Conservation (phyloP, 2,797 vertebrate species). For the Mus minutoides region DNA sequence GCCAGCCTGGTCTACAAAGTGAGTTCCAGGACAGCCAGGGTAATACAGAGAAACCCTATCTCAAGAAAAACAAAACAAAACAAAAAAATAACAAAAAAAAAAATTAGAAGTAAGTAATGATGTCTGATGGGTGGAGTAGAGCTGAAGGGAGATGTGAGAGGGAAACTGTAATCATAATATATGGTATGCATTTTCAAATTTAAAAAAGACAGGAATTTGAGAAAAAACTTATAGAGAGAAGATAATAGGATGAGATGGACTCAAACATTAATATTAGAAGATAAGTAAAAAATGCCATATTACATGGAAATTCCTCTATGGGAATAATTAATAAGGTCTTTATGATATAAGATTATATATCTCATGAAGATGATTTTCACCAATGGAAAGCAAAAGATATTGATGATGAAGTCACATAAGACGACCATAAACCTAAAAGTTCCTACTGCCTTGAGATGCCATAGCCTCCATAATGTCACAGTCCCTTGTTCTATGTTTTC, state of each 20-base stretch:
- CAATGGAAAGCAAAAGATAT: background rate
- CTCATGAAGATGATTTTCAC: background rate
- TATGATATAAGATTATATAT: background rate
- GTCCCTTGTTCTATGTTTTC: background rate
- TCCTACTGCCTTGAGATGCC: background rate
- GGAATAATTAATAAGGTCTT: background rate
- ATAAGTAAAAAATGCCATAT: background rate
- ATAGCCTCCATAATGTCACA: too few relatives aligned
- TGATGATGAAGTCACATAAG: too few relatives aligned
- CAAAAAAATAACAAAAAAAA: too few relatives aligned
- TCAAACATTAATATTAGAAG: background rate
- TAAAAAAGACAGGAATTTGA: background rate
- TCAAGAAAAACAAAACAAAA: too few relatives aligned
- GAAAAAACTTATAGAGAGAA: background rate
- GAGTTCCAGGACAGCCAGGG: too few relatives aligned
- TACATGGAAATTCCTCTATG: background rate
- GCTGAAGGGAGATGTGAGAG: background rate
- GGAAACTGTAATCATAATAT: background rate
- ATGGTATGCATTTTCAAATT: background rate
- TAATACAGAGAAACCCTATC: too few relatives aligned
- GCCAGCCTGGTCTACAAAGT: too few relatives aligned
- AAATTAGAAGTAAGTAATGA: too few relatives aligned
- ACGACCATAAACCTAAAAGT: background rate
- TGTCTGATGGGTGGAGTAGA: background rate
- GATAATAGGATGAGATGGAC: background rate